Conservation (phyloP, 2,888 invertebrate genomes). For the Trachelus iudaicus region DNA sequence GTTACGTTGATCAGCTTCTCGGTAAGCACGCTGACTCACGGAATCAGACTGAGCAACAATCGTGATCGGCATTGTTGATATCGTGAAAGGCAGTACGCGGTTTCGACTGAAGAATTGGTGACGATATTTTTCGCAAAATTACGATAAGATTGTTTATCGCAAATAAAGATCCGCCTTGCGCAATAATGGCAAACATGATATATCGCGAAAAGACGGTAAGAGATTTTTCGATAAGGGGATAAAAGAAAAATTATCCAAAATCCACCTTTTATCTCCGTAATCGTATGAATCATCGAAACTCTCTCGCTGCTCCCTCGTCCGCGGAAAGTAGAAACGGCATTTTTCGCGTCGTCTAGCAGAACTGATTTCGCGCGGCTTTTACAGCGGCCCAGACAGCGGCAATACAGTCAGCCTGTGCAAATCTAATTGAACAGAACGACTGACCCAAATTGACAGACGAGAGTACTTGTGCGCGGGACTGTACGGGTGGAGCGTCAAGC, state of each 20-base stretch:
- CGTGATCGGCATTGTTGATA: slow-evolving; percentile 40
- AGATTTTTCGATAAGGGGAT: no score
- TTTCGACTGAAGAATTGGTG: no score
- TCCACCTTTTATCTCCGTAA: neutral
- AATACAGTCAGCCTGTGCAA: slow-evolving; percentile 36
- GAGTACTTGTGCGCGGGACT: slow-evolving; percentile 22
- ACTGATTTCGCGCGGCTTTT: neutral
- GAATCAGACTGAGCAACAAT: slow-evolving; percentile 46
- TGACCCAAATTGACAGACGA: slow-evolving; percentile 40
- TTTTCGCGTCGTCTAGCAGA: neutral
- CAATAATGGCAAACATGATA: no score
- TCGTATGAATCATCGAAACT: neutral
- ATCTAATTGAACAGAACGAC: slow-evolving; percentile 43
- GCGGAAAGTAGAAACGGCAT: neutral
- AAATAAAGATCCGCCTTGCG: no score
- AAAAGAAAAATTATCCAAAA: neutral
- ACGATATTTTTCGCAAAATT: no score
- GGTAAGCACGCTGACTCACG: slow-evolving; percentile 14
- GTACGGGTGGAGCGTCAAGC: neutral
- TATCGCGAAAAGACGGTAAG: no score
- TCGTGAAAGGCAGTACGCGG: slow-evolving; percentile 34
- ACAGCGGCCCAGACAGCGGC: neutral
- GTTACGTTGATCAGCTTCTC: no score
- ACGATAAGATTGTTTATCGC: no score
- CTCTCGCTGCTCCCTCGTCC: no score